Conservation (phyloP, 2,888 invertebrate genomes). For the Polydesmus complanatus region DNA sequence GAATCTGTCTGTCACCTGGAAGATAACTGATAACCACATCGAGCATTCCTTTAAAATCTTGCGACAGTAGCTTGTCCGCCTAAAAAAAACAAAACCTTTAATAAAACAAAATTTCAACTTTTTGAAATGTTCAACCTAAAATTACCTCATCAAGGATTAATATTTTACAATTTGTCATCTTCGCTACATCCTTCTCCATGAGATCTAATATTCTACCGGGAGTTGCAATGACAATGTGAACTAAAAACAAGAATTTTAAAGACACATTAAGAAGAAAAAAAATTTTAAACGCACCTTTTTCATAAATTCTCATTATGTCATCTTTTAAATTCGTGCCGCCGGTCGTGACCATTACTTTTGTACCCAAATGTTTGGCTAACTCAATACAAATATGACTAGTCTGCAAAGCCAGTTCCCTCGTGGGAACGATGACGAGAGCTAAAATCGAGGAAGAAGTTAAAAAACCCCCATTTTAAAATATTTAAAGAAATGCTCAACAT, state of each 20-base stretch:
- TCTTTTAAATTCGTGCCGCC: constrained; percentile 82
- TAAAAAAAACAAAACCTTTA: constrained; percentile 24
- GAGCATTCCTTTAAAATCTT: constrained; percentile 98
- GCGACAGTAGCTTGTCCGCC: constrained; percentile 95
- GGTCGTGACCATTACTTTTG: constrained; percentile 98
- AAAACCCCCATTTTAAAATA: constrained; percentile 7
- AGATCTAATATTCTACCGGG: constrained; percentile 98
- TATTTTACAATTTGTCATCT: constrained; percentile 91
- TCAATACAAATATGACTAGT: constrained; percentile 99
- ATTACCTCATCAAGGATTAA: constrained; percentile 82
- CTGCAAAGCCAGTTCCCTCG: constrained; percentile 94
- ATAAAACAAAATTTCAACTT: neutral
- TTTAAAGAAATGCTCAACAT: neutral
- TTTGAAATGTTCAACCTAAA: neutral
- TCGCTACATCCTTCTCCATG: constrained; percentile 92
- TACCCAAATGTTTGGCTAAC: constrained; percentile 89
- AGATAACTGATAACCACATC: constrained; percentile 88
- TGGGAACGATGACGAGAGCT: constrained; percentile 95
- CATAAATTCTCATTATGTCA: constrained; percentile 98
- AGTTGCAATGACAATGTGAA: constrained; percentile 97
- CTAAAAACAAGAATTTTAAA: constrained; percentile 40
- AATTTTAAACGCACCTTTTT: constrained; percentile 79
- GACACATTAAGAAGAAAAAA: constrained; percentile 6
- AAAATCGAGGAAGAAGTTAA: constrained; percentile 22
- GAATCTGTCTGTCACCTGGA: constrained; percentile 89